Conservation (phyloP, 2,888 invertebrate species). For the Melieria crassipennis region DNA sequence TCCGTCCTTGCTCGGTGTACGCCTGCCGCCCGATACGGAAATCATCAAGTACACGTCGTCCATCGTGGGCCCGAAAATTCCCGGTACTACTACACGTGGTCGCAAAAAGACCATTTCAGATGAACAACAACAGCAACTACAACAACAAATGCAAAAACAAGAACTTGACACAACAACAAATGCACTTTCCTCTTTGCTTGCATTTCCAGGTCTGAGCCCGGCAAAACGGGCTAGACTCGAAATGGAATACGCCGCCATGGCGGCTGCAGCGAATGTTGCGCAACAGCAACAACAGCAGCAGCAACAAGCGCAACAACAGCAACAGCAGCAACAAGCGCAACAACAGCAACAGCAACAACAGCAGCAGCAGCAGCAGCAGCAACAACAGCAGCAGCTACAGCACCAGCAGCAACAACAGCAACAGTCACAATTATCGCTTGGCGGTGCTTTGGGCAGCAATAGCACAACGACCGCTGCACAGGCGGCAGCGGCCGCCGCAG, state of each 20-base stretch:
- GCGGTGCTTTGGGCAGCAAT: slow-evolving; percentile 27
- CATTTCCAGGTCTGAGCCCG: slow-evolving; percentile 67
- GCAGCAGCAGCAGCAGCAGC: slow-evolving; percentile 36
- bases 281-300: slow-evolving; percentile 55
- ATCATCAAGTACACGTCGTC: slow-evolving; percentile 91
- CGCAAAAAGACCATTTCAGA: slow-evolving; percentile 89
- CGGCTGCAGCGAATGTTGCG: slow-evolving; percentile 61
- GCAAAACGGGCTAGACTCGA: slow-evolving; percentile 66
- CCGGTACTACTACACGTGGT: slow-evolving; percentile 84
- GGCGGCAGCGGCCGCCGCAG: slow-evolving; percentile 41
- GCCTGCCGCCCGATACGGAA: slow-evolving; percentile 88
- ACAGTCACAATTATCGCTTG: slow-evolving; percentile 36
- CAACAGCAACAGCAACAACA: slow-evolving; percentile 32
- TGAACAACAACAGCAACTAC: slow-evolving; percentile 71
- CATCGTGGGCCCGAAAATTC: slow-evolving; percentile 85
- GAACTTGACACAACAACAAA: slow-evolving; percentile 59
- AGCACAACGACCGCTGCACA: slow-evolving; percentile 45
- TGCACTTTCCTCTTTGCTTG: slow-evolving; percentile 66
- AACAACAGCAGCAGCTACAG: slow-evolving; percentile 31
- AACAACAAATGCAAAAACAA: slow-evolving; percentile 53
- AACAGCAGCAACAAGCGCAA: slow-evolving; percentile 34
- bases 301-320: slow-evolving; percentile 29
- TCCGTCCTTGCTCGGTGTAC: slow-evolving; percentile 83
- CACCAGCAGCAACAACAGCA: slow-evolving; percentile 36
- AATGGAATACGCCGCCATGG: slow-evolving; percentile 66